Evolutionary conservation across 2,888 invertebrate genomes (phyloP), one percentile per base, ranked within the genome.

Genomic region (Orgyia antiqua): DNA sequence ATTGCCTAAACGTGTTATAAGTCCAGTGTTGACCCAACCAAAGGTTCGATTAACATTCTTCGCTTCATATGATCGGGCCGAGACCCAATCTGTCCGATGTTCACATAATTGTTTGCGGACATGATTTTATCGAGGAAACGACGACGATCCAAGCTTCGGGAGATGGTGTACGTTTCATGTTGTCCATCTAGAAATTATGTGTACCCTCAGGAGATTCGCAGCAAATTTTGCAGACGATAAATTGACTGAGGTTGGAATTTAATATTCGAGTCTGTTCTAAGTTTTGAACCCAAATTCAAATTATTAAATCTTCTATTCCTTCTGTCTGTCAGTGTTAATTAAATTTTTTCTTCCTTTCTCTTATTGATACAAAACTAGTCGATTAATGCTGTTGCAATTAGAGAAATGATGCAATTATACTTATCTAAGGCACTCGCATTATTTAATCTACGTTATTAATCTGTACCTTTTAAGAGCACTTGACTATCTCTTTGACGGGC

Each of bases 81-180:
- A 74, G 75, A 71, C 66, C 57, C 72, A 73, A 73, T 77, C 68
- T 68, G 68, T 64, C 58, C 62, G 58, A 59, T 59, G 62, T 45
- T 53, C 62, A 57, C 60, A 68, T 77, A 74, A 80, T 79, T 78
- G 79, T 79, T 79, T 78, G 74, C 71, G 64, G 66, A 72, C 72
- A 75, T 68, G 72, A 74, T 75, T 76, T 73, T 74, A 75, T 74
- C 55, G 55, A n/a, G 50, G 47, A 50, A 48, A 49, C 53, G 51
- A 58, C 50, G 50, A 47, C 49, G 40, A 41, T 36, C 31, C 43
- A 36, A 27, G 41, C 39, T 41, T 31, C 47, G 45, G 55, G 41
- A 45, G 37, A 45, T 41, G 25, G 39, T 40, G 40, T 44, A 33
- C 31, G 31, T 46, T 44, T 44, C 44, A 36, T 43, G 45, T 35